Percentiles rank a stretch among this genome's conserved stretches.
Conservation (phyloP, 2,113 vertebrate genomes). For the pig (Sus scrofa) region DNA sequence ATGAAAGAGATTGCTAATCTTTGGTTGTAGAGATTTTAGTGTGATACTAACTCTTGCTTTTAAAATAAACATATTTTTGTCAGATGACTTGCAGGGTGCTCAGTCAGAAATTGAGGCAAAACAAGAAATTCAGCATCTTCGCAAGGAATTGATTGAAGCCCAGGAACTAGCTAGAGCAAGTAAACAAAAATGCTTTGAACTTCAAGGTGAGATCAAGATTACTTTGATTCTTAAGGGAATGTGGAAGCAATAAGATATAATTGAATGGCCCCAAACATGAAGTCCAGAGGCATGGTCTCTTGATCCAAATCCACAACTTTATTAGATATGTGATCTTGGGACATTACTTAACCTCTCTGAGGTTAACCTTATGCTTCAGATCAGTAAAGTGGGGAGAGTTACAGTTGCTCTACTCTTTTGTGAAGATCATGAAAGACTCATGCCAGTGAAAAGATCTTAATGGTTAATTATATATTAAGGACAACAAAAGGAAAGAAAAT, state of each 20-base stretch:
- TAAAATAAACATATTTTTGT: slow-evolving; percentile 88
- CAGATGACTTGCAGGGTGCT: slow-evolving; percentile 94
- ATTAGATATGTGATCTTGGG: background rate
- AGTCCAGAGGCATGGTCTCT: background rate
- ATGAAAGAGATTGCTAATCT: slow-evolving; percentile 47
- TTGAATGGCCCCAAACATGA: background rate
- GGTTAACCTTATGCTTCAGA: background rate
- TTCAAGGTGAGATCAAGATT: slow-evolving; percentile 93
- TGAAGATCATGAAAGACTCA: slow-evolving; percentile 39
- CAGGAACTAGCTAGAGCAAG: slow-evolving; percentile 97
- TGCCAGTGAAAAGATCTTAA: slow-evolving; percentile 42
- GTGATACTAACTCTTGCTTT: slow-evolving; percentile 83
- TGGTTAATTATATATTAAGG: slow-evolving; percentile 7
- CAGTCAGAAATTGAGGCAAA: slow-evolving; percentile 95
- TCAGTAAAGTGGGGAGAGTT: background rate
- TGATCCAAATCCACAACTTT: background rate
- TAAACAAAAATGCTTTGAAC: slow-evolving; percentile 97
- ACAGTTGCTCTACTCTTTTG: slow-evolving; percentile 4
- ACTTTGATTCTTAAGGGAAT: slow-evolving; percentile 73
- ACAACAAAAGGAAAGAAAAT: slow-evolving; percentile 25
- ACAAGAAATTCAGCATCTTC: slow-evolving; percentile 96
- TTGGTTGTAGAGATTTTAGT: slow-evolving; percentile 71
- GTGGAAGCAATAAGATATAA: background rate
- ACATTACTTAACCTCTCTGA: slow-evolving; percentile 9
- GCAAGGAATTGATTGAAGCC: slow-evolving; percentile 96